These are phyloP conservation scores for Sebastes matsubarae DNA, from an alignment of 2,797 vertebrate species.

Conservation along the genomic window DNA sequence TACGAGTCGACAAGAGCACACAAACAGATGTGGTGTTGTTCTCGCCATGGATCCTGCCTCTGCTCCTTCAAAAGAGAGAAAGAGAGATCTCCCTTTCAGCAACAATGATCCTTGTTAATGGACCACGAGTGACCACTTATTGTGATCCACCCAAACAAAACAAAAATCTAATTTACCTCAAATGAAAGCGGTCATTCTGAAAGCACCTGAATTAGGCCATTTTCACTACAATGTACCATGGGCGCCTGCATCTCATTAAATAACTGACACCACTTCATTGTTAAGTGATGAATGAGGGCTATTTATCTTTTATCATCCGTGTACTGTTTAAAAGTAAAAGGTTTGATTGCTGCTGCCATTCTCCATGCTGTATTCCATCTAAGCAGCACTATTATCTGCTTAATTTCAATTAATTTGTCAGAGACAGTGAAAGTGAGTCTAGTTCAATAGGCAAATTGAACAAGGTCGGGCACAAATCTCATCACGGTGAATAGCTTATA, in stretches of 20 bases:
- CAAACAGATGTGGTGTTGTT: slow-evolving; percentile 82
- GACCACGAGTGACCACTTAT: slow-evolving; percentile 85
- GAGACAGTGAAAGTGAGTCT: slow-evolving; percentile 75
- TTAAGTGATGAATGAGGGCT: slow-evolving; percentile 86
- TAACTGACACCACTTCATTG: slow-evolving; percentile 83
- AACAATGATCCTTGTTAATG: slow-evolving; percentile 85
- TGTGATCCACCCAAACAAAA: slow-evolving; percentile 88
- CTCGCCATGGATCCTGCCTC: slow-evolving; percentile 75
- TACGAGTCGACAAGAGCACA: slow-evolving; percentile 60
- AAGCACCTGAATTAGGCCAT: slow-evolving; percentile 88
- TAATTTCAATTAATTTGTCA: slow-evolving; percentile 84
- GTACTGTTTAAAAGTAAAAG: slow-evolving; percentile 74
- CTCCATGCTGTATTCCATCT: slow-evolving; percentile 81
- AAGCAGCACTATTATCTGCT: slow-evolving; percentile 82
- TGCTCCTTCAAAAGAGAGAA: slow-evolving; percentile 65
- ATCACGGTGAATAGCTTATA: slow-evolving; percentile 44
- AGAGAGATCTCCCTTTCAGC: slow-evolving; percentile 68
- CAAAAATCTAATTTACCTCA: slow-evolving; percentile 91
- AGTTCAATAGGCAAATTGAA: slow-evolving; percentile 69
- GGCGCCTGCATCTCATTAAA: slow-evolving; percentile 88
- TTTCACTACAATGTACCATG: slow-evolving; percentile 83
- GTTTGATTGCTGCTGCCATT: slow-evolving; percentile 82
- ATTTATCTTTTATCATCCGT: slow-evolving; percentile 87
- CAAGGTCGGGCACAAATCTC: slow-evolving; percentile 29
- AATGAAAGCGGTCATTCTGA: slow-evolving; percentile 86